Base-by-base conservation (phyloP, 2,888 invertebrate species). In the Chrysomela aeneicollis region DNA sequence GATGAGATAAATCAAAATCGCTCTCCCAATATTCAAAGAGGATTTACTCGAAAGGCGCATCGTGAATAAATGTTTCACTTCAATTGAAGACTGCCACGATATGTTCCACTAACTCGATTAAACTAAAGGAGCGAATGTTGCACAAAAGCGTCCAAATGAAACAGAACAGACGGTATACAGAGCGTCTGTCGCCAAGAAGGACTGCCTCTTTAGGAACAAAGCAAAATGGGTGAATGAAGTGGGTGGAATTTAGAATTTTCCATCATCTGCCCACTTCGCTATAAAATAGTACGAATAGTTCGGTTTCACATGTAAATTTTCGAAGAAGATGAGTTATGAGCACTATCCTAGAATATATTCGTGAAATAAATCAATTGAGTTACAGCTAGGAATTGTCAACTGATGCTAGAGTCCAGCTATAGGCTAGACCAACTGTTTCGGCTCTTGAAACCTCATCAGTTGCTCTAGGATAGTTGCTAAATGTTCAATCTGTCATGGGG, bases 1-100 rank as follows among this genome's bases (percentile, higher is more conserved):
- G 15, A 30, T 8, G 5, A 55, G 37, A n/a, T 6, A 55, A 22
- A 55, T 42, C 9, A 21, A 55, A 22, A 37, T 21, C 21, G 22
- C 9, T 15, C 5, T 19, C 10, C 19, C 9, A 8, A 37, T 6
- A 42, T n/a, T 42, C 15, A n/a, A 21, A 55, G 21, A n/a, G 17
- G 8, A 55, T 54, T 54, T 35, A 2, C 18, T 35, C 2, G 15
- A 21, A 17, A 22, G 55, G 37, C 22, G n/a, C 55, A 55, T 55
- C 21, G 9, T 42, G 22, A 22, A 42, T 10, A 8, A 12, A 17
- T 10, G 30, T 17, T 21, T n/a, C 15, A 17, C 37, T 42, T 10
- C 4, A 37, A 42, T 15, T 42, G n/a, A 15, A 42, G 15, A 42
- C 42, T 10, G 42, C 9, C 15, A 2, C n/a, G 42, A 15, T 42